Conservation (phyloP, 2,888 invertebrate species). For the Acleris holmiana region DNA sequence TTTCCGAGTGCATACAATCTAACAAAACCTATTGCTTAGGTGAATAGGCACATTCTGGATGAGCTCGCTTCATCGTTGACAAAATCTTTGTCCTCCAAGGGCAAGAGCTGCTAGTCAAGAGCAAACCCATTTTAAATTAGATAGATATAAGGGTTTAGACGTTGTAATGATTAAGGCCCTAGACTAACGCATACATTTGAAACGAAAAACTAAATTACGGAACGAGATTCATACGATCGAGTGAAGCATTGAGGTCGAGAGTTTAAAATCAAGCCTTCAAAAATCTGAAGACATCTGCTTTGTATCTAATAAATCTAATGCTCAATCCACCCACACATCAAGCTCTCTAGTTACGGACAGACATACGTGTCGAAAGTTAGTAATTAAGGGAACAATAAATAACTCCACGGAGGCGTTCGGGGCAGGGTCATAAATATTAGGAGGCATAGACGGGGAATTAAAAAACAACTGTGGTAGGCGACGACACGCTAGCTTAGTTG, state of each 20-base stretch:
- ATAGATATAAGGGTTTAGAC: too few species aligned
- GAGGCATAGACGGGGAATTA: background rate
- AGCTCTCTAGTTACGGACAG: slow-evolving; percentile 39
- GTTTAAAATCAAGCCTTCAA: background rate
- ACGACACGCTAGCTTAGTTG: too few species aligned
- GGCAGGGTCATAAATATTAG: slow-evolving; percentile 4
- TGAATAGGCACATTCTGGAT: too few species aligned
- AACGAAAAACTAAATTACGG: fast-evolving
- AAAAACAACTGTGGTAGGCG: background rate
- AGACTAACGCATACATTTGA: too few species aligned
- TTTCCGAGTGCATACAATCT: too few species aligned
- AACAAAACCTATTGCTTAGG: too few species aligned
- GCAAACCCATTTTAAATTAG: too few species aligned
- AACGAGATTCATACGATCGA: too few species aligned
- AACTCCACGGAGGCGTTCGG: slow-evolving; percentile 44
- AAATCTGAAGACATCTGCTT: background rate
- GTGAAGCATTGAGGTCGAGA: background rate
- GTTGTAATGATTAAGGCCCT: too few species aligned
- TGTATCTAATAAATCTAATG: background rate
- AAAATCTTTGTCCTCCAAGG: too few species aligned
- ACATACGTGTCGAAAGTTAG: slow-evolving; percentile 60
- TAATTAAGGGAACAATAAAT: slow-evolving; percentile 70
- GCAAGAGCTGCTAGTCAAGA: too few species aligned
- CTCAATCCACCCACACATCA: slow-evolving; percentile 3
- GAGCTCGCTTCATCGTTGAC: too few species aligned